Evolutionary conservation across 2,888 invertebrate genomes (phyloP), one percentile per base, ranked within the genome.

Genomic region (Lacanobia wlatinum): DNA sequence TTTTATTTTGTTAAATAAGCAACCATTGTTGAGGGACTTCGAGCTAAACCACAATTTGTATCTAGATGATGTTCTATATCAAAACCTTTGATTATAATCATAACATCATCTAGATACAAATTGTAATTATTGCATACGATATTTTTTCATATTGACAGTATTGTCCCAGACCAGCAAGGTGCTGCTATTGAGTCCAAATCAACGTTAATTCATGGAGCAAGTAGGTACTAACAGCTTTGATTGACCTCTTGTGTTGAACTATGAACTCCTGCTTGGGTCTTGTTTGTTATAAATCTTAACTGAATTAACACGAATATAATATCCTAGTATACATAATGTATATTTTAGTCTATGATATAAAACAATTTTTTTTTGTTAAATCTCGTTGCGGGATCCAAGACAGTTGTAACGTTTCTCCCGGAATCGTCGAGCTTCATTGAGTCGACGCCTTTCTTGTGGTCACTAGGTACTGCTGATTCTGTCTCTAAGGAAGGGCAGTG

Each of bases 121-220:
- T 28, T 28, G 28, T 43, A 43, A 12, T 43, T 0, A 43, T 43
- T 43, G 1, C 14, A 14, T 6, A 43, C 14, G 43, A 14, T 14
- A 43, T 43, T 43, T 43, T 43, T 43, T 43, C 12, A 12, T 43
- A 43, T 2, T 14, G 43, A 14, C 43, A 9, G 12, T 12, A 40
- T 40, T 40, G 40, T 12, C 12, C 10, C 34, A 56, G 34, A 28
- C 9, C 23, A n/a, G n/a, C 12, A 4, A 76, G 7, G 38, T 28
- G 5, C 9, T 23, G 10, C 14, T 38, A 58, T 52, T 67, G 21
- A 52, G 4, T 62, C 6, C 8, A 52, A 52, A 69, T 46, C 12
- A 62, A 58, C 34, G 5, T 62, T 73, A 52, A 79, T 80, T 77
- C 48, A 58, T 59, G 28, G 34, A 66, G 66, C 56, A 78, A 73